Evolutionary conservation across 2,797 vertebrate species (phyloP).

Genomic region (Peromyscus melanophrys): DNA sequence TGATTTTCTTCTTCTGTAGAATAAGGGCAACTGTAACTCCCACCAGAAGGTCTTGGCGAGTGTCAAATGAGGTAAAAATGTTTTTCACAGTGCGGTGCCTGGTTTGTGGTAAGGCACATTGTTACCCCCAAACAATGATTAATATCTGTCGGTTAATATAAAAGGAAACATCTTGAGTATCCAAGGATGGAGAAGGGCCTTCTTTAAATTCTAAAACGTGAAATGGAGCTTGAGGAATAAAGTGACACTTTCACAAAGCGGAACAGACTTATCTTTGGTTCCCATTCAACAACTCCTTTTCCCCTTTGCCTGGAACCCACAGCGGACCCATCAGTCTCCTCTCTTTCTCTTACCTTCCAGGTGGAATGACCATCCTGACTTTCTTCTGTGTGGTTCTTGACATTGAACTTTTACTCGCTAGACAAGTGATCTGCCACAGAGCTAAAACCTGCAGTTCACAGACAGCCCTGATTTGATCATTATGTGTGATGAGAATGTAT

Average conservation of each 20-base stretch:
- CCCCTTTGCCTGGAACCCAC: neutral
- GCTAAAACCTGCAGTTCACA: neutral
- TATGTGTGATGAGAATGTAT: neutral
- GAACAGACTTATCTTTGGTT: neutral
- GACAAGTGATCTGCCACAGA: neutral
- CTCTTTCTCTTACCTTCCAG: neutral
- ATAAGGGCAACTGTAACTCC: neutral
- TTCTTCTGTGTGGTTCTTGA: neutral
- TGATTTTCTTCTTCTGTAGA: neutral
- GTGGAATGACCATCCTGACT: neutral
- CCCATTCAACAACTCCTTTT: neutral
- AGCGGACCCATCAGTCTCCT: neutral
- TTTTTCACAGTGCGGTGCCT: neutral
- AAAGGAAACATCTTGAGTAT: neutral
- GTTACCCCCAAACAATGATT: neutral
- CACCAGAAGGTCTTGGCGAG: neutral
- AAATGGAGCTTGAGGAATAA: neutral
- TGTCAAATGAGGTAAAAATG: slow-evolving; percentile 14
- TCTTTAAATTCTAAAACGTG: neutral
- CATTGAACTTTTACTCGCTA: neutral
- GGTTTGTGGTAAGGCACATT: neutral
- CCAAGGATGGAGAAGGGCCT: neutral
- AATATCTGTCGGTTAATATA: neutral
- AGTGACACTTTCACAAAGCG: neutral
- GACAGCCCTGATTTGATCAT: neutral